phyloP scores from a whole-genome alignment of 2,113 vertebrate species.

The Cranoglanis bouderius region DNA sequence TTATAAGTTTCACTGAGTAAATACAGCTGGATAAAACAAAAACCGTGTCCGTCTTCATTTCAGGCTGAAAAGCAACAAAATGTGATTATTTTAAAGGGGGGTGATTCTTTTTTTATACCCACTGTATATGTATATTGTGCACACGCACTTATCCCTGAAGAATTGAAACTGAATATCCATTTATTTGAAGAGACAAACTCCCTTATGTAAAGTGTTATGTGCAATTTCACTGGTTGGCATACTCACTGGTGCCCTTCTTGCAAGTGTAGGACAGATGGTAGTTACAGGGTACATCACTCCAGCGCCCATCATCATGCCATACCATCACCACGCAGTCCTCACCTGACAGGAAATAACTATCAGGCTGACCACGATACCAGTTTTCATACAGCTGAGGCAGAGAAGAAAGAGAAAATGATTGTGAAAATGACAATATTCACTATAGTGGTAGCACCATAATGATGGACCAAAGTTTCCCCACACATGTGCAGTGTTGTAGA shows the following conservation, averaged over 20 bases:
- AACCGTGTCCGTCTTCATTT: no score
- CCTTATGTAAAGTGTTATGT: not conserved
- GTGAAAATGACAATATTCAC: not conserved
- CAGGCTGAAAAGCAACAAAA: no score
- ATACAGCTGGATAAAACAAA: no score
- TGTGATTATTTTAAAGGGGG: no score
- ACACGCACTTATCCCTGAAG: not conserved
- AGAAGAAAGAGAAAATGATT: not conserved
- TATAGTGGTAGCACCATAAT: not conserved
- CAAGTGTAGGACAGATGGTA: slow-evolving; percentile 97
- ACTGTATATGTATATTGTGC: no score
- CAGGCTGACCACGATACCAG: slow-evolving; percentile 89
- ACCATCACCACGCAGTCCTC: slow-evolving; percentile 95
- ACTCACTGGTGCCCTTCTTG: slow-evolving; percentile 92
- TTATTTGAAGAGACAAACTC: not conserved
- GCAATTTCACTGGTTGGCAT: not conserved
- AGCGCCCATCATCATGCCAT: slow-evolving; percentile 88
- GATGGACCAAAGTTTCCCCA: not conserved
- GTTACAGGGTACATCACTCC: slow-evolving; percentile 96
- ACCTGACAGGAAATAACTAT: slow-evolving; percentile 95
- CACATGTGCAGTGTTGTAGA: not conserved
- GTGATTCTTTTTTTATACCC: no score
- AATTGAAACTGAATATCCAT: not conserved
- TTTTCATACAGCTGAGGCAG: slow-evolving; percentile 87
- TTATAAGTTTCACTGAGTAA: no score